These are phyloP conservation scores for Tragulus kanchil DNA, from an alignment of 2,113 vertebrate species.

Conservation along the genomic window DNA sequence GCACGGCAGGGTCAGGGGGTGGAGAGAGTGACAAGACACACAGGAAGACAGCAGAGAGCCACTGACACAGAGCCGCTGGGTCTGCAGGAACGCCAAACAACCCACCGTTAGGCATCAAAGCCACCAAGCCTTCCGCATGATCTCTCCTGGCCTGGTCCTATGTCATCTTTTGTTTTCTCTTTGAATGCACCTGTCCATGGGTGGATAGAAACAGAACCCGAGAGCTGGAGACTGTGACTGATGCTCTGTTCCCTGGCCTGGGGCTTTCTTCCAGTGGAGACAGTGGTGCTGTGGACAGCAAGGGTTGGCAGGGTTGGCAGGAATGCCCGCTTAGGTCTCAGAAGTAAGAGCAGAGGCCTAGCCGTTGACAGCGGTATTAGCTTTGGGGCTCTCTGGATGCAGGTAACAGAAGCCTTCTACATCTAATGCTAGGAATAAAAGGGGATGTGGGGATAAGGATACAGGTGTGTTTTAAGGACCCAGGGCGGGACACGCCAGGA, in stretches of 20 bases:
- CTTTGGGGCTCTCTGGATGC: not conserved
- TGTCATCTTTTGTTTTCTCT: not conserved
- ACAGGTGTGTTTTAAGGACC: not conserved
- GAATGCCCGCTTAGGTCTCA: fast-evolving
- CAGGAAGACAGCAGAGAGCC: not conserved
- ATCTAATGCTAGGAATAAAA: not conserved
- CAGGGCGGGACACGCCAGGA: not conserved
- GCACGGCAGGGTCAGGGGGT: not conserved
- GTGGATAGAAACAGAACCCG: not conserved
- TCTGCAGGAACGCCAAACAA: not conserved
- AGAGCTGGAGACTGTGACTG: not conserved
- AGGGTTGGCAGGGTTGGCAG: too few relatives aligned
- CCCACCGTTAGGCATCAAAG: not conserved
- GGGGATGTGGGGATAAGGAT: not conserved
- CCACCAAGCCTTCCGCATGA: not conserved
- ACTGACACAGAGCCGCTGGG: not conserved
- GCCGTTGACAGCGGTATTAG: not conserved
- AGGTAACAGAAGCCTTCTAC: not conserved
- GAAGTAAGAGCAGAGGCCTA: not conserved
- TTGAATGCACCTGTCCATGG: not conserved
- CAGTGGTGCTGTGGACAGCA: not conserved
- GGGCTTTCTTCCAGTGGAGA: not conserved
- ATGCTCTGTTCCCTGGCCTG: not conserved
- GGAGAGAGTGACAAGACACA: fast-evolving
- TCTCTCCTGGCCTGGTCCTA: not conserved